phyloP scores from a whole-genome alignment of 2,888 invertebrate genomes.

The Vesta saturnalis region DNA sequence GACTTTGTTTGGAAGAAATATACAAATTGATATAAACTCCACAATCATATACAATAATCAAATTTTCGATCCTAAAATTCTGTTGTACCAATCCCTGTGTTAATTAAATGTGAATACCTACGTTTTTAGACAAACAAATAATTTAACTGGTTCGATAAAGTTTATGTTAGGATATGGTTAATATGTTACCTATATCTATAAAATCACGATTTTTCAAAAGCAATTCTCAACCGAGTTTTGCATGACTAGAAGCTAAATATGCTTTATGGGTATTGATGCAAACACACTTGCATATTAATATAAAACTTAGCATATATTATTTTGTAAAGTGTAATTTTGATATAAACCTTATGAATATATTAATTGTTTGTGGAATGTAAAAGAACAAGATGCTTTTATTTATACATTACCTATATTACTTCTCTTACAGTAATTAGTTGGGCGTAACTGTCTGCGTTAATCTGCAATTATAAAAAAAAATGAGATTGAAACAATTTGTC shows the following conservation, averaged over 20 bases:
- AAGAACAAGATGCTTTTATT: too few relatives aligned
- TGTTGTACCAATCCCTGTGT: too few relatives aligned
- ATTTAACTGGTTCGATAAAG: not conserved
- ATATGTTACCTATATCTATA: not conserved
- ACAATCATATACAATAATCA: too few relatives aligned
- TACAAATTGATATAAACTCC: too few relatives aligned
- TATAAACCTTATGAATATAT: too few relatives aligned
- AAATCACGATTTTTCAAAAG: slow-evolving; percentile 1
- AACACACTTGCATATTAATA: slow-evolving; percentile 2
- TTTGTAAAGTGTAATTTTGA: not conserved
- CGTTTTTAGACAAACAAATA: too few relatives aligned
- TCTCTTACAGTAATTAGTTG: not conserved
- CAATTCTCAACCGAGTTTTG: not conserved
- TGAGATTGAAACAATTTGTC: not conserved
- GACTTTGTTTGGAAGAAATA: too few relatives aligned
- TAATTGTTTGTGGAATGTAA: too few relatives aligned
- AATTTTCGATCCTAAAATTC: too few relatives aligned
- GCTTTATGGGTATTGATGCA: not conserved
- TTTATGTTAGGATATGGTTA: not conserved
- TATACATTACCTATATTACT: too few relatives aligned
- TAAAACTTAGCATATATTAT: not conserved
- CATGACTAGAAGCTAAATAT: slow-evolving; percentile 5
- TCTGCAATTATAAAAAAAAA: not conserved
- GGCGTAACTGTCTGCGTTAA: not conserved
- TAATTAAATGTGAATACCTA: too few relatives aligned